Evolutionary conservation across 2,797 vertebrate species (phyloP).

Genomic region (Pogoniulus pusillus): DNA sequence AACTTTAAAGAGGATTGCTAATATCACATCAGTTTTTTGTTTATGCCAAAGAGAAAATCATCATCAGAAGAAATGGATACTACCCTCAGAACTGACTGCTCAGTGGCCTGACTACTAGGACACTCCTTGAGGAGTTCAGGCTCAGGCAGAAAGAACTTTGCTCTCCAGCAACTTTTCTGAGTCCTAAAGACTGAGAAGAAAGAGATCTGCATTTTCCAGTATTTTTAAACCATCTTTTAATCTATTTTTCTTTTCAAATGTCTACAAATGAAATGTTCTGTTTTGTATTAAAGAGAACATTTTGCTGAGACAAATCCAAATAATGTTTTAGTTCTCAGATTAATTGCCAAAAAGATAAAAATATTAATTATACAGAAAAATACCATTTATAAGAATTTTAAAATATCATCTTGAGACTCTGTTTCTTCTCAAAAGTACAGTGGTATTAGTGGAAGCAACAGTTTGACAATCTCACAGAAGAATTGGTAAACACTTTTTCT

Average conservation of each 20-base stretch:
- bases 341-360: neutral
- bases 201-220: neutral
- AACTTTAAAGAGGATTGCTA: neutral
- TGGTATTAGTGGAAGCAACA: neutral
- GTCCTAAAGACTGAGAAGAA: neutral
- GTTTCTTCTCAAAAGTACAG: neutral
- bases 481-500: neutral
- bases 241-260: neutral
- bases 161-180: neutral
- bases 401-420: neutral
- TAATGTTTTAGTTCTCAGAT: neutral
- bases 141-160: neutral
- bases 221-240: neutral
- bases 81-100: neutral
- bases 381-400: neutral
- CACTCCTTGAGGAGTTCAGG: neutral
- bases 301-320: neutral
- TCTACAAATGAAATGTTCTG: neutral
- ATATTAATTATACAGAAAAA: neutral
- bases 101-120: neutral
- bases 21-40: neutral
- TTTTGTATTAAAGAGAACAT: neutral
- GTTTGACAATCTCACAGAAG: neutral
- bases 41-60: neutral
- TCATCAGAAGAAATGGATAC: neutral